Base-by-base conservation (phyloP, 1,140 invertebrate species). In the Neodiprion lecontei region DNA sequence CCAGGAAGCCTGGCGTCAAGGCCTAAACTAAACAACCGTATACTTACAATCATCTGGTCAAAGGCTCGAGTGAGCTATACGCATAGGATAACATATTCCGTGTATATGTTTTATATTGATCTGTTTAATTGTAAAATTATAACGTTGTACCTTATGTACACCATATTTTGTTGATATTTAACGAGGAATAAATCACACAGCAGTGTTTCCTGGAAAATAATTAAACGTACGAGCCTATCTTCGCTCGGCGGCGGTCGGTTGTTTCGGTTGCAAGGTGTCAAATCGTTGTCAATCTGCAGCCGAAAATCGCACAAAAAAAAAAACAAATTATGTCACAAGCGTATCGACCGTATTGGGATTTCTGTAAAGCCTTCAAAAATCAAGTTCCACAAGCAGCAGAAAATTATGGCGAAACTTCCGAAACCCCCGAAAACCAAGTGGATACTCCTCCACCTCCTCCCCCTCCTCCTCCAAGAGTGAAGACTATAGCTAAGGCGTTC, bases 1-100 rank as follows among this genome's bases (percentile, higher is more conserved):
- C 93, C 1, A 92, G 94, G 76, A 90, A 90, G 40, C 77, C 80
- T 50, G 79, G 86, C 3, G 75, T 78, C 21, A 81, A 78, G 61
- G 78, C 82, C 9, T 76, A 66, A 71, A 48, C 48, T 23, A 47
- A 7, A 67, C 10, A 68, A 49, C 21, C 67, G 47, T 72, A 12
- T 10, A 61, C 66, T 47, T 50, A 23, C 48, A 40, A 40, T 9
- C 71, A 66, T 47, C 21, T 72, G 72, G 72, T 28, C 40, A 50
- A 67, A 50, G 65, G 71, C 28, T 61, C 14, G 21, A 8, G 17
- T 72, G 49, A 53, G 65, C 28, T 21, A 40, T 40, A 12, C 28
- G 53, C 61, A 40, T 47, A 47, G 8, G 10, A 70, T n/a, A 40
- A 48, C 14, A 11, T 28, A 70, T 47, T 9, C 47, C 28, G 8